These are phyloP conservation scores for Danaus chrysippus DNA, from an alignment of 2,888 invertebrate genomes.

Conservation along the genomic window DNA sequence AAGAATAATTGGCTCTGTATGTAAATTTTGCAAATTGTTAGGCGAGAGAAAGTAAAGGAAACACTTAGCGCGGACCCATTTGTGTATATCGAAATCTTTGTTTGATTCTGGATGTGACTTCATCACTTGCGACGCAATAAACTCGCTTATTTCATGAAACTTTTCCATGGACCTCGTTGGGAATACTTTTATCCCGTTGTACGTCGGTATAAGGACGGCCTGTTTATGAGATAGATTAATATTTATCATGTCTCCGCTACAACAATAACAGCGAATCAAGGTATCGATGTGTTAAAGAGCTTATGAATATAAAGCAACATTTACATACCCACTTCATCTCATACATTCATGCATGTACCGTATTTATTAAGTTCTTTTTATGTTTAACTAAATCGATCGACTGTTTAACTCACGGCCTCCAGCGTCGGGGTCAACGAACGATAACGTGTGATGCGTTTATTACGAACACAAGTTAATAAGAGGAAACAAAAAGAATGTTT, in stretches of 20 bases:
- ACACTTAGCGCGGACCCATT: constrained; percentile 55
- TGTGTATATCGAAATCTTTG: constrained; percentile 45
- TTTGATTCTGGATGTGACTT: constrained; percentile 52
- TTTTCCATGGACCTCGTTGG: constrained; percentile 47
- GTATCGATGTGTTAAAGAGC: constrained; percentile 52
- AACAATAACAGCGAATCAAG: constrained; percentile 58
- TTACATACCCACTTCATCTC: constrained; percentile 47
- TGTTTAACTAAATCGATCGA: constrained; percentile 40
- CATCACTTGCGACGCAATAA: constrained; percentile 45
- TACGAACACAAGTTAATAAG: constrained; percentile 54
- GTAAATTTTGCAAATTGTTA: constrained; percentile 47
- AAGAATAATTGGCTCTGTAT: constrained; percentile 42
- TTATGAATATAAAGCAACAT: constrained; percentile 65
- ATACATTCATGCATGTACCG: constrained; percentile 49
- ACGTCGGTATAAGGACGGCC: constrained; percentile 40
- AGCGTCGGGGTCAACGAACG: constrained; percentile 53
- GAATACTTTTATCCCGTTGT: constrained; percentile 43
- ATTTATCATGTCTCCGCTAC: constrained; percentile 61
- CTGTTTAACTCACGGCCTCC: constrained; percentile 31
- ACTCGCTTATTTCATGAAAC: constrained; percentile 41
- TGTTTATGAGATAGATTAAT: constrained; percentile 53
- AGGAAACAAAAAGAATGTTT: constrained; percentile 54
- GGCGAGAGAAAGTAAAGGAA: constrained; percentile 55
- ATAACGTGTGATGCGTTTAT: constrained; percentile 54
- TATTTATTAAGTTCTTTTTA: constrained; percentile 28